phyloP scores from a whole-genome alignment of 2,888 invertebrate species.

The Halictus ligatus region DNA sequence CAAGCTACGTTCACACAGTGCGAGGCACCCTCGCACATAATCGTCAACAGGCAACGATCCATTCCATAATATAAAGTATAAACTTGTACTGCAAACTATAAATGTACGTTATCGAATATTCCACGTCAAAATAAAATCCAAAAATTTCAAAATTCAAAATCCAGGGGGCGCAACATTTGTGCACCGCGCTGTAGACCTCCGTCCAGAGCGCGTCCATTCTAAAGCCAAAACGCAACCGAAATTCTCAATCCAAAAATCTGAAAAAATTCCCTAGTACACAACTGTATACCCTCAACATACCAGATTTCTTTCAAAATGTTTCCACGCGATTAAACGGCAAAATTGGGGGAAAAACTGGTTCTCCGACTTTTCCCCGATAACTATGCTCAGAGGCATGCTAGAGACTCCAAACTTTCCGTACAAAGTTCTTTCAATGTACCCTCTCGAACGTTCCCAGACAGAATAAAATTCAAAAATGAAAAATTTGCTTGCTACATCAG shows the following conservation, averaged over 20 bases:
- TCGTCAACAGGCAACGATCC: background rate
- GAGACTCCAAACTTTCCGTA: background rate
- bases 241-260: background rate
- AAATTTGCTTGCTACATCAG: background rate
- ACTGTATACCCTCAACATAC: background rate
- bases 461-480: background rate
- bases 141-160: background rate
- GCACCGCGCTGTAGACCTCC: background rate
- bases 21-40: background rate
- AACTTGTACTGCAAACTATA: too few species aligned
- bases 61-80: background rate
- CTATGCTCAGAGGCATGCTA: background rate
- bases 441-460: background rate
- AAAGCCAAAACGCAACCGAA: fast-evolving
- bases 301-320: background rate
- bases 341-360: background rate
- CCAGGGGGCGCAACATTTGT: background rate
- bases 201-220: background rate
- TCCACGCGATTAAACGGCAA: fast-evolving
- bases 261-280: background rate
- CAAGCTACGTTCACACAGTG: conserved; percentile 3
- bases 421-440: background rate
- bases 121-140: background rate
- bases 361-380: background rate
- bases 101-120: too few species aligned